Evolutionary conservation across 2,797 vertebrate genomes (phyloP), one percentile per base, ranked within the genome.

Genomic region (Mormyrus hasselquistii): DNA sequence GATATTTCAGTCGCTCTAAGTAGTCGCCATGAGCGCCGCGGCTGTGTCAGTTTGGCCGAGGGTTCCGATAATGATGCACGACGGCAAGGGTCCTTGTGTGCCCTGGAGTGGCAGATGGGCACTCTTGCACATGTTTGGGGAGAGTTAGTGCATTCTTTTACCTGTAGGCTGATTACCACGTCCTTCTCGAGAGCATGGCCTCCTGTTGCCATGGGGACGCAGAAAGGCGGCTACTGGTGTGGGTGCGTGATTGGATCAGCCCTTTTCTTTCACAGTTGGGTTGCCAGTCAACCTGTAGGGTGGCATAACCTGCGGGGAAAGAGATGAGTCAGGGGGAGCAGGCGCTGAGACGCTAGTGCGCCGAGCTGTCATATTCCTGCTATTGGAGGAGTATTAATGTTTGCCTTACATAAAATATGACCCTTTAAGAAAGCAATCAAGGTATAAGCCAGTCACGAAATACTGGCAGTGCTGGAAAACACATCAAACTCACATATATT

Each of bases 181-280:
- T 96, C 95, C 92, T 90, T 94, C 91, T 95, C 96, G 92, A 94
- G 93, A 91, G 91, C 94, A 93, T 95, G 93, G 90, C 96, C 96
- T 94, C 95, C 95, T 94, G 95, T 93, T 94, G 96, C 96, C 96
- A 97, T 97, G 95, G 92, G 93, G 92, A 92, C 93, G 73, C 90
- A 92, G 91, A n/a, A 73, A 29, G 88, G 88, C 85, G 41, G 87
- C 44, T 62, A 89, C n/a, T 55, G 59, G 89, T 86, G 55, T 10
- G 49, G 87, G 41, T 79, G 84, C 44, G 44, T 82, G 14, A 19
- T 29, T 91, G 16, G 93, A 94, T 96, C 95, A 97, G 94, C 96
- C 96, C 93, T 96, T 97, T 93, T 97, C 96, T 95, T 96, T 96
- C 92, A 96, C 94, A 14, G 94, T 92, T 91, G 95, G 94, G 88